Base-by-base conservation (phyloP, 2,797 vertebrate genomes). In the Okamejei kenojei region DNA sequence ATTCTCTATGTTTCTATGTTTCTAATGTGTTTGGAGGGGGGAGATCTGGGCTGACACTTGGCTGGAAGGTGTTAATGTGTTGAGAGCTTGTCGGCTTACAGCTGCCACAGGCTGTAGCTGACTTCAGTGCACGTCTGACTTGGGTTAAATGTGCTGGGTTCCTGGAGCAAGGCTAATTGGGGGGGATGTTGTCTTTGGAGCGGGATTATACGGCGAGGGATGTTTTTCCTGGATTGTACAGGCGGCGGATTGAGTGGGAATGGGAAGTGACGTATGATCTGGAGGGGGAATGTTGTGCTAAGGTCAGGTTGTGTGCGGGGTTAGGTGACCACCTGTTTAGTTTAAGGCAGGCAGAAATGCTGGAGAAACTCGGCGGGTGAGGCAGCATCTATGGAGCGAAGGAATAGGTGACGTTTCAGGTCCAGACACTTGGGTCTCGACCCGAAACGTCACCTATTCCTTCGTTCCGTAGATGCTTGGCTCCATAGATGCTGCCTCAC, bases 151-250 rank as follows among this genome's bases (percentile, higher is more conserved):
- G 84, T 1, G n/a, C n/a, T n/a, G 84, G 84, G 61, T 32, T 63
- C n/a, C 65, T 88, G 58, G 84, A 88, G 35, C 84, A 88, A n/a
- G 84, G 32, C 84, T 88, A 88, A 88, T 68, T 88, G 84, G 84
- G 84, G n/a, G 68, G 63, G 68, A 88, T 88, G 84, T 88, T 88
- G 35, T 88, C 84, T n/a, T 88, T 88, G 84, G 84, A 88, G 61
- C n/a, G 32, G 63, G 61, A 88, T 88, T 88, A 88, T 88, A 88
- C 61, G 10, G 65, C 63, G 6, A 68, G 84, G 84, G 84, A 88
- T 88, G 84, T 88, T 88, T 88, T 88, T 88, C 29, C 61, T 88
- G 84, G 84, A 88, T 63, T n/a, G 61, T 4, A 19, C 84, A 88
- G 15, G 9, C n/a, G 61, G 13, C 84, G 68, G 65, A 88, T 88